These are phyloP conservation scores for Apocheima hispidaria DNA, from an alignment of 2,888 invertebrate genomes.

Conservation along the genomic window DNA sequence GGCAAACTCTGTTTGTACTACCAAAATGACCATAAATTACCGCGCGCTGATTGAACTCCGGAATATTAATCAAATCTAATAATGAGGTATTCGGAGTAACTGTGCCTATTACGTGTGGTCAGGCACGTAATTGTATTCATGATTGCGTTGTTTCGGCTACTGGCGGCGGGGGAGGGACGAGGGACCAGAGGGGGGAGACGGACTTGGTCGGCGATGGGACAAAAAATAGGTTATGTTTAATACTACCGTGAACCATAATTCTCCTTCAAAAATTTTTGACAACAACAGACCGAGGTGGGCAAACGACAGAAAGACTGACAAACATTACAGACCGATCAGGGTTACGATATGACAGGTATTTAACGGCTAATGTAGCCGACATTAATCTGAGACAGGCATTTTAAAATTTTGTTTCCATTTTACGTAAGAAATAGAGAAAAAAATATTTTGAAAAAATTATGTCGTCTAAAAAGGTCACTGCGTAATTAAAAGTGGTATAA, in stretches of 20 bases:
- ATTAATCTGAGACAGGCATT: too few species aligned
- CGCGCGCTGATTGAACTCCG: constrained; percentile 34
- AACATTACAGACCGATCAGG: too few species aligned
- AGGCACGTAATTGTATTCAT: constrained; percentile 34
- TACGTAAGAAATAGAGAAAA: too few species aligned
- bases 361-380: too few species aligned
- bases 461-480: too few species aligned
- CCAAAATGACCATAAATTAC: constrained; percentile 37
- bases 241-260: constrained; percentile 7
- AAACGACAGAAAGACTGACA: background rate
- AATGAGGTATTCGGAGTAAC: constrained; percentile 40
- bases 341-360: too few species aligned
- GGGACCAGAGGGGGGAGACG: constrained; percentile 12
- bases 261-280: background rate
- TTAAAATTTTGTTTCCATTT: too few species aligned
- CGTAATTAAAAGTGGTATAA: too few species aligned
- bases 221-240: constrained; percentile 1
- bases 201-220: constrained; percentile 5
- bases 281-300: background rate
- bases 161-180: constrained; percentile 46
- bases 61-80: constrained; percentile 45
- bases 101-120: constrained; percentile 31
- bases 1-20: constrained; percentile 26
- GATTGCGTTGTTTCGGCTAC: constrained; percentile 39
- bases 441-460: too few species aligned